Evolutionary conservation across 2,888 invertebrate species (phyloP), one percentile per base, ranked within the genome.

Genomic region (Zaprionus obscuricornis): DNA sequence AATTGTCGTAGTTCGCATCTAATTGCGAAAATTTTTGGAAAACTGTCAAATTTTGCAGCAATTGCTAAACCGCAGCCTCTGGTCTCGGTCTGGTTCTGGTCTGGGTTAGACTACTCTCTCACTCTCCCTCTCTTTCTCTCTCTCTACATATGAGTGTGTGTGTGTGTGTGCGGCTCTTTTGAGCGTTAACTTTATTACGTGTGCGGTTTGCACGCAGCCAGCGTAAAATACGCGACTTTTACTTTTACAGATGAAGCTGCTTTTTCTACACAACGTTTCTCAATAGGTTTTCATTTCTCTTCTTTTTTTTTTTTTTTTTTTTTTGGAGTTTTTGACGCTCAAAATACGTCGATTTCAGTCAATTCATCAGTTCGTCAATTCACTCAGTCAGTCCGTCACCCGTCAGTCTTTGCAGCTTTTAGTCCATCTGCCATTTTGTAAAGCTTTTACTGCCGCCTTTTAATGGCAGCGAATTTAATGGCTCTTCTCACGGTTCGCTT

Each of bases 1-100:
- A 66, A 82, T 82, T 74, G 79, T 82, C 67, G 70, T 56, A 65
- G 46, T 66, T 82, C 52, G 74, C 76, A 74, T 77, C 83, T 77
- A 77, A 77, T 82, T 82, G 83, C 63, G 71, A 78, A 82, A 74
- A 78, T 77, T 77, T 81, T 82, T 71, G 74, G 74, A 82, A 72
- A 77, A 78, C 76, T 77, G 76, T 82, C 79, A 77, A 77, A 77
- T 82, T 67, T 69, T 59, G 70, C 79, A 66, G 78, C 67, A 68
- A 82, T 74, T 82, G 74, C 78, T 52, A 77, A 77, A 63, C 83
- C 76, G 56, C 76, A 60, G 66, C 56, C 58, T 47, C 49, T 57
- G 69, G 54, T 68, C 51, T 69, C 58, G 72, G 64, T 67, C 58
- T 68, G 52, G 74, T 33, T 50, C 37, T 24, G 46, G 54, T 56